Conservation (phyloP, 2,113 vertebrate species). For the Hydrolagus affinis region DNA sequence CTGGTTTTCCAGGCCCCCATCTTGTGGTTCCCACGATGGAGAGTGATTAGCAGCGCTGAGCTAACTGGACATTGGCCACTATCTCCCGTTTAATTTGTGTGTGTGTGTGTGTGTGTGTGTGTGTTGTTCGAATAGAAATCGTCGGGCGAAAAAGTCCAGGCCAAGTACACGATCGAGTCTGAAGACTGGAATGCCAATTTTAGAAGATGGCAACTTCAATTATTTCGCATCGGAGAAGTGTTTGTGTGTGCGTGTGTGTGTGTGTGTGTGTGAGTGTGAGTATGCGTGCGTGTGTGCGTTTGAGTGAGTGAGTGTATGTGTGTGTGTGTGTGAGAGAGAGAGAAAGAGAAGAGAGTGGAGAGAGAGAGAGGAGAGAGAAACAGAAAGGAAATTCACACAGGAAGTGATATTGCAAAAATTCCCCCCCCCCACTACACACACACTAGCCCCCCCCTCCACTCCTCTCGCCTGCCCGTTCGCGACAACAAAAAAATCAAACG, state of each 20-base stretch:
- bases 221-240: constrained; percentile 34
- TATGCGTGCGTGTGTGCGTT: too few species aligned
- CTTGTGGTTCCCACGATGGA: constrained; percentile 93
- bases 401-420: neutral
- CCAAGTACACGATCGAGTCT: constrained; percentile 51
- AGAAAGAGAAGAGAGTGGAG: neutral
- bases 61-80: constrained; percentile 81
- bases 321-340: too few species aligned
- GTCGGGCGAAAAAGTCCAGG: constrained; percentile 39
- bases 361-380: neutral
- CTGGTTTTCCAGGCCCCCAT: constrained; percentile 72
- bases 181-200: constrained; percentile 48
- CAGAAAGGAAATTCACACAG: neutral
- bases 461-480: too few species aligned
- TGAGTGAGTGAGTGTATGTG: too few species aligned
- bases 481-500: too few species aligned
- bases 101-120: too few species aligned
- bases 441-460: too few species aligned
- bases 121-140: constrained; percentile 54
- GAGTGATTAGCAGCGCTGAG: constrained; percentile 77
- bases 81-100: constrained; percentile 75
- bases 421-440: neutral
- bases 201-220: constrained; percentile 38
- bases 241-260: too few species aligned
- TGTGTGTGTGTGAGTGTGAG: too few species aligned